phyloP scores from a whole-genome alignment of 2,113 vertebrate species.

The Colius striatus region DNA sequence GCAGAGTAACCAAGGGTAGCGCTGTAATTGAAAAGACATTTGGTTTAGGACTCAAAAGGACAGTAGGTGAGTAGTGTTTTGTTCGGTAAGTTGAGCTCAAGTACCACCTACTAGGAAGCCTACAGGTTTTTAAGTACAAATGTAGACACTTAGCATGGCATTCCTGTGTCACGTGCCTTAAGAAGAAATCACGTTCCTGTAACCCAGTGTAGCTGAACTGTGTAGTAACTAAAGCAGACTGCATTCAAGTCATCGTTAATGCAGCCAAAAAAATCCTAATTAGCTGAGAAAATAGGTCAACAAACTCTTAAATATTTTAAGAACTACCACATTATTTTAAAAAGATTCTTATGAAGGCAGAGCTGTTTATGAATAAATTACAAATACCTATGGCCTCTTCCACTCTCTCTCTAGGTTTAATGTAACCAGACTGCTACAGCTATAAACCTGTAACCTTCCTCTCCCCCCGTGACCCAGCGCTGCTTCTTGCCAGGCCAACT shows the following conservation, averaged over 20 bases:
- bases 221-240: slow-evolving; percentile 19
- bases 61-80: slow-evolving; percentile 3
- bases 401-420: background rate
- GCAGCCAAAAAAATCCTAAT: slow-evolving; percentile 68
- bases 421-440: background rate
- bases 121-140: background rate
- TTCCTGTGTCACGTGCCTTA: background rate
- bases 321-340: slow-evolving; percentile 65
- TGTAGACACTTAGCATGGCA: background rate
- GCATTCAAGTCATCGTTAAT: slow-evolving; percentile 61
- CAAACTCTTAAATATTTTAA: slow-evolving; percentile 76
- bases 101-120: background rate
- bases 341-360: slow-evolving; percentile 59
- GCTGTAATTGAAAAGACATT: background rate
- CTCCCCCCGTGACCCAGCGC: background rate
- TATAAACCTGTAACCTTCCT: background rate
- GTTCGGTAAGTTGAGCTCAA: background rate
- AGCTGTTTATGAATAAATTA: slow-evolving; percentile 72
- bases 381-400: slow-evolving; percentile 12
- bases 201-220: background rate
- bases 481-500: background rate
- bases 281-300: slow-evolving; percentile 76
- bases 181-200: background rate
- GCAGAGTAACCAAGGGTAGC: background rate
- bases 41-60: background rate